These are phyloP conservation scores for Chamaetylas fuelleborni DNA, from an alignment of 2,113 vertebrate species.

Conservation along the genomic window DNA sequence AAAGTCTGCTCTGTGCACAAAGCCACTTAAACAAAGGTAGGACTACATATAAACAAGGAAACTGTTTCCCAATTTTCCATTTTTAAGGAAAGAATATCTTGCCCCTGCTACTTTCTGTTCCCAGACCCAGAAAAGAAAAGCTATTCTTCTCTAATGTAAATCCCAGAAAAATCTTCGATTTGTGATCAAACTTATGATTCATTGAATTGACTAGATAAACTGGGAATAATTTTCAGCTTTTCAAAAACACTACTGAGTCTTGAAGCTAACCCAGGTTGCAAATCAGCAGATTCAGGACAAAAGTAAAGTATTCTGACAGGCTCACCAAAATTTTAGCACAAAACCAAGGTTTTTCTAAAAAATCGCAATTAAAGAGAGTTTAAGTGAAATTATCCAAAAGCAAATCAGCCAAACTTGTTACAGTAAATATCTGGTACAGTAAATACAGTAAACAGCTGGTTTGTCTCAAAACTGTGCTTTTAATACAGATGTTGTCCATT, in stretches of 20 bases:
- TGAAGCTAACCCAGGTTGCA: not conserved
- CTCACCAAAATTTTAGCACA: not conserved
- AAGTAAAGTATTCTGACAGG: not conserved
- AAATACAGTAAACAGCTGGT: not conserved
- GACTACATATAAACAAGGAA: not conserved
- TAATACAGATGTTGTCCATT: not conserved
- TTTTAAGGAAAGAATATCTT: not conserved
- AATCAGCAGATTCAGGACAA: not conserved
- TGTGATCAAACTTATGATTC: not conserved
- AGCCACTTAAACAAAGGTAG: not conserved
- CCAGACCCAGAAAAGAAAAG: not conserved
- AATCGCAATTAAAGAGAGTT: fast-evolving
- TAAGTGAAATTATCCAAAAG: not conserved
- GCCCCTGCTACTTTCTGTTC: not conserved
- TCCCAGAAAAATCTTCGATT: not conserved
- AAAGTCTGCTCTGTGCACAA: not conserved
- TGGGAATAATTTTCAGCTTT: not conserved
- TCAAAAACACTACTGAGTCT: not conserved
- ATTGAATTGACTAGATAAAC: not conserved
- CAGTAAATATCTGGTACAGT: not conserved
- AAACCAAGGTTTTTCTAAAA: not conserved
- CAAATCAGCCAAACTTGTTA: not conserved
- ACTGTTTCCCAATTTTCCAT: not conserved
- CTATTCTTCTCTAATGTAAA: not conserved
- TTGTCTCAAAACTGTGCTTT: not conserved